Conservation (phyloP, 1,140 invertebrate species). For the Drosophila chauvacae region DNA sequence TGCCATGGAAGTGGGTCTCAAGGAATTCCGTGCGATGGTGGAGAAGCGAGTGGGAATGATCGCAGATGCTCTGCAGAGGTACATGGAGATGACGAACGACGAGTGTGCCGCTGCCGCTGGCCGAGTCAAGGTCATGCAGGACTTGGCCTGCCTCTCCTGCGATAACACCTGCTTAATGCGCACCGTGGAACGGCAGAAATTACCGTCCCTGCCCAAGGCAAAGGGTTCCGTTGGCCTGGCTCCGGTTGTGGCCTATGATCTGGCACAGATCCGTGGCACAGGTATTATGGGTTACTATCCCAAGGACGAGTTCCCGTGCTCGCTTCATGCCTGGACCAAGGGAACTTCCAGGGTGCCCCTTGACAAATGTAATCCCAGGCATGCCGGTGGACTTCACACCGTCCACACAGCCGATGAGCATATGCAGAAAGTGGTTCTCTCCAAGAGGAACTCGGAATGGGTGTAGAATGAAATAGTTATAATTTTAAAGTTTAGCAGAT, state of each 20-base stretch:
- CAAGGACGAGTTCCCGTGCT: conserved; percentile 74
- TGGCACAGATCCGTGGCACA: conserved; percentile 85
- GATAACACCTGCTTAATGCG: conserved; percentile 89
- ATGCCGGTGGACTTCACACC: conserved; percentile 90
- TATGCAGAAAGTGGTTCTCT: conserved; percentile 71
- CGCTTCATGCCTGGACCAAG: conserved; percentile 58
- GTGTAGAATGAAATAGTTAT: conserved; percentile 3
- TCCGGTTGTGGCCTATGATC: conserved; percentile 88
- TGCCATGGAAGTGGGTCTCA: conserved; percentile 88
- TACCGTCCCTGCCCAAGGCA: conserved; percentile 85
- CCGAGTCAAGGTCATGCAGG: conserved; percentile 87
- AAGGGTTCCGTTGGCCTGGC: conserved; percentile 86
- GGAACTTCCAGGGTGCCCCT: conserved; percentile 35
- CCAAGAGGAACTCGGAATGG: conserved; percentile 60
- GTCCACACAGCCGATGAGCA: conserved; percentile 88
- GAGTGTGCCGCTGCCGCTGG: conserved; percentile 90
- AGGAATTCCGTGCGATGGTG: conserved; percentile 88
- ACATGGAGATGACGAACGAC: conserved; percentile 80
- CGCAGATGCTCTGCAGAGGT: conserved; percentile 87
- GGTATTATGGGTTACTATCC: conserved; percentile 77
- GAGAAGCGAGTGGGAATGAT: conserved; percentile 87
- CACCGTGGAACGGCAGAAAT: conserved; percentile 85
- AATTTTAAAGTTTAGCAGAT: background rate
- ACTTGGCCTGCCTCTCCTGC: conserved; percentile 90
- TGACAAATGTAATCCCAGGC: conserved; percentile 88